phyloP scores from a whole-genome alignment of 2,797 vertebrate species.

The Halcyon badia region DNA sequence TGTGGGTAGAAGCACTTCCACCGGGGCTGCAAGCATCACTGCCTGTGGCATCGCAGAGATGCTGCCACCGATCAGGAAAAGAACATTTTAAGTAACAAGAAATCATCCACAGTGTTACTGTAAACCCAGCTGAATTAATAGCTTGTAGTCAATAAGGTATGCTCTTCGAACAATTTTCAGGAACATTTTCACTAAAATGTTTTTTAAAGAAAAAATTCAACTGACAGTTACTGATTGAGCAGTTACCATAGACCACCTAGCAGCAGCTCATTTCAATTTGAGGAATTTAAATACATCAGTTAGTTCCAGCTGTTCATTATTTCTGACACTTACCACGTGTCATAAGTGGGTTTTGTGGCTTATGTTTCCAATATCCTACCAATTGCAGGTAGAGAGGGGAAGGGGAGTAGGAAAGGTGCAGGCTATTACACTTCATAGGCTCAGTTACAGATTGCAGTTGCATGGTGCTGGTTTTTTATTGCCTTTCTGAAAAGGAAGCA shows the following conservation, averaged over 20 bases:
- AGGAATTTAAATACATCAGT: not conserved
- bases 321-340: conserved; percentile 5
- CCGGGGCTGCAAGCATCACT: not conserved
- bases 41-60: not conserved
- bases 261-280: conserved; percentile 20
- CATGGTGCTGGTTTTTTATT: not conserved
- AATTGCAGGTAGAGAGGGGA: not conserved
- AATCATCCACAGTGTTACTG: not conserved
- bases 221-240: not conserved
- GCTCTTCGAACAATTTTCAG: not conserved
- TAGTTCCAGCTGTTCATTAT: conserved; percentile 26
- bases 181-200: not conserved
- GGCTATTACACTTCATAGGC: not conserved
- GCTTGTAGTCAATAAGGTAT: not conserved
- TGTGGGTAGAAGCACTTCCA: not conserved
- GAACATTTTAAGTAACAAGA: not conserved
- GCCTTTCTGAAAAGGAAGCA: not conserved
- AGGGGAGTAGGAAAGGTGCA: not conserved
- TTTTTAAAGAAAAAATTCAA: not conserved
- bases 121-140: not conserved
- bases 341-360: conserved; percentile 31
- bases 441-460: not conserved
- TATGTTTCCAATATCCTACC: conserved; percentile 45
- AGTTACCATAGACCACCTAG: not conserved
- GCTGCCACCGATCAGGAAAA: not conserved